Evolutionary conservation across 2,113 vertebrate species (phyloP).

Genomic region (Gulo gulo): DNA sequence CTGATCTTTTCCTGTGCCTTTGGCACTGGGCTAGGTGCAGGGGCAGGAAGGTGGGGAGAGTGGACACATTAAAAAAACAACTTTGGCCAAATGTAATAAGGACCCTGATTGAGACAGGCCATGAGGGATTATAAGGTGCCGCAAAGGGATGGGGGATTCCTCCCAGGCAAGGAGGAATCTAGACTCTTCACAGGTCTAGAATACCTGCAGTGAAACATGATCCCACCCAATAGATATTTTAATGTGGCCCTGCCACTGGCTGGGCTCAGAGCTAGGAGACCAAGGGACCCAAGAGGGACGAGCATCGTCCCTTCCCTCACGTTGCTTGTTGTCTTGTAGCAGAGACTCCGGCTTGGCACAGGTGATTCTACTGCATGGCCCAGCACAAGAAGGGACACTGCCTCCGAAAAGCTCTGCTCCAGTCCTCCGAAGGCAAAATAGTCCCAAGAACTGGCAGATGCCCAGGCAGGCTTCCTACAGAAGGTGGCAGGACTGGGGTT

Average conservation of each 20-base stretch:
- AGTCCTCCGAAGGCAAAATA: background rate
- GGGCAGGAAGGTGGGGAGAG: background rate
- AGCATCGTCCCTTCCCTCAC: background rate
- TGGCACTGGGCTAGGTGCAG: background rate
- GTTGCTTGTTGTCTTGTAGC: background rate
- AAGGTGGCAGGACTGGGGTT: background rate
- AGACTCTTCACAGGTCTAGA: background rate
- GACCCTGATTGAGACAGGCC: background rate
- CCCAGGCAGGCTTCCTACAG: background rate
- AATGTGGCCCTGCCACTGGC: background rate
- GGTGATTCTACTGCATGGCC: background rate
- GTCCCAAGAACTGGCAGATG: background rate
- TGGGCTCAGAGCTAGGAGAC: background rate
- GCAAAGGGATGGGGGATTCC: background rate
- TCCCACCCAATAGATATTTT: background rate
- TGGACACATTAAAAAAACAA: background rate
- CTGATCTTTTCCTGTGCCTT: slow-evolving; percentile 23
- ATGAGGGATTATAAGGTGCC: background rate
- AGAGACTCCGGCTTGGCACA: too few relatives aligned
- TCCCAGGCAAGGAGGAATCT: background rate
- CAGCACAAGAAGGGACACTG: too few relatives aligned
- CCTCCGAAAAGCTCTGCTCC: background rate
- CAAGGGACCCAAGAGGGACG: accelerated
- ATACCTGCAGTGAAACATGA: background rate
- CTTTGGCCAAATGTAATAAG: background rate